A percentile compares a stretch with the other conserved stretches of the same genome.
Conservation (phyloP, 2,113 vertebrate species). For the Mobula birostris region DNA sequence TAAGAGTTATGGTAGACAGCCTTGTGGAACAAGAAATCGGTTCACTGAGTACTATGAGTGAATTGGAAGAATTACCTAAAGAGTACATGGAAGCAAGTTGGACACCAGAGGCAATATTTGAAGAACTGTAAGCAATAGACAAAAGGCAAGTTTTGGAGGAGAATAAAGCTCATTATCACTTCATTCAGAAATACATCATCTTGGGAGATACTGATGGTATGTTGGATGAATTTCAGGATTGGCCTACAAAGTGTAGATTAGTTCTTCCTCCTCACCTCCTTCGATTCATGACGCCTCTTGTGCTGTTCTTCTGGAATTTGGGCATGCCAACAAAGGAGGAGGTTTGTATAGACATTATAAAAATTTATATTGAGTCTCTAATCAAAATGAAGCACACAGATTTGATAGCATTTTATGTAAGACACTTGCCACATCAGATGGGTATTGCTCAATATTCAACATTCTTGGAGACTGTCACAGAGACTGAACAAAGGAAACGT, state of each 20-base stretch:
- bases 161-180: constrained; percentile 82
- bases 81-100: constrained; percentile 88
- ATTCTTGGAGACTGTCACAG: constrained; percentile 81
- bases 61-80: constrained; percentile 76
- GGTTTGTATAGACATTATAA: constrained; percentile 74
- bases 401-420: constrained; percentile 85
- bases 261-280: constrained; percentile 80
- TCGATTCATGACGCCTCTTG: constrained; percentile 86
- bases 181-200: constrained; percentile 93
- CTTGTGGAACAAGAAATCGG: constrained; percentile 88
- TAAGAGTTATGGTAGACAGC: constrained; percentile 89
- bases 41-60: constrained; percentile 70
- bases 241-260: constrained; percentile 67
- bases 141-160: constrained; percentile 89
- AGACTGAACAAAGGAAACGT: constrained; percentile 70
- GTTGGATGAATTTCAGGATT: constrained; percentile 82
- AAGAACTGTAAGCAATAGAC: constrained; percentile 89
- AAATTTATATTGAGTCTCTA: constrained; percentile 78
- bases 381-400: constrained; percentile 73
- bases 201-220: constrained; percentile 89
- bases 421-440: constrained; percentile 74
- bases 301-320: constrained; percentile 82
- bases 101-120: constrained; percentile 91
- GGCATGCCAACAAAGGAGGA: constrained; percentile 87
- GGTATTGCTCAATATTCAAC: constrained; percentile 75